phyloP scores from a whole-genome alignment of 92 coral and sea anemone species.

The Siderastrea radians region DNA sequence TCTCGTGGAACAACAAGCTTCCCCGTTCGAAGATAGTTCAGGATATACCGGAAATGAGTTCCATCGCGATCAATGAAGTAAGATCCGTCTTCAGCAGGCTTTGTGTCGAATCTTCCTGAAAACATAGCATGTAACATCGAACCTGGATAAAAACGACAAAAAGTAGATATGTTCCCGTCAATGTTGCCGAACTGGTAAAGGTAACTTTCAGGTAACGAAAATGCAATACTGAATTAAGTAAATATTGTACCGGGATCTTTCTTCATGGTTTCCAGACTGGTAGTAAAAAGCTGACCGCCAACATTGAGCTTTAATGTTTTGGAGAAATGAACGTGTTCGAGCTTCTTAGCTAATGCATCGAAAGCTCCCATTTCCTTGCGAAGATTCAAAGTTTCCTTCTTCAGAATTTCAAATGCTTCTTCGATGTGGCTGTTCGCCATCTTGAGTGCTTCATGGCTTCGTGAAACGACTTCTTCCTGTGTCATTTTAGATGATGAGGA shows the following conservation, averaged over 20 bases:
- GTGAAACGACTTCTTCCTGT: background rate
- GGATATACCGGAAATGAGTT: slow-evolving; percentile 71
- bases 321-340: slow-evolving; percentile 65
- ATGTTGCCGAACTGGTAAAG: background rate
- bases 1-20: slow-evolving; percentile 64
- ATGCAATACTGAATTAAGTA: too few relatives aligned
- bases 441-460: slow-evolving; percentile 16
- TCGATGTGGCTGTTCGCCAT: slow-evolving; percentile 20
- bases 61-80: slow-evolving; percentile 81
- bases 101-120: slow-evolving; percentile 56
- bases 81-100: slow-evolving; percentile 79
- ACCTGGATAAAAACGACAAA: background rate
- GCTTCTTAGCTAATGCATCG: slow-evolving; percentile 60
- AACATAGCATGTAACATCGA: slow-evolving; percentile 8
- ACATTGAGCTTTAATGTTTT: slow-evolving; percentile 56
- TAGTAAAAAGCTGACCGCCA: slow-evolving; percentile 63
- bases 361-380: slow-evolving; percentile 61
- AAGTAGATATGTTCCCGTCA: too few relatives aligned
- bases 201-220: too few relatives aligned
- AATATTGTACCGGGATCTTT: slow-evolving; percentile 52
- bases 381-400: slow-evolving; percentile 40
- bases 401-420: slow-evolving; percentile 39
- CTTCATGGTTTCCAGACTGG: slow-evolving; percentile 56
- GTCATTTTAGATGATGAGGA: background rate
- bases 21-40: slow-evolving; percentile 77